A percentile compares a stretch with the other conserved stretches of the same genome.
phyloP scores from a whole-genome alignment of 2,113 vertebrate genomes.

The Lathamus discolor region DNA sequence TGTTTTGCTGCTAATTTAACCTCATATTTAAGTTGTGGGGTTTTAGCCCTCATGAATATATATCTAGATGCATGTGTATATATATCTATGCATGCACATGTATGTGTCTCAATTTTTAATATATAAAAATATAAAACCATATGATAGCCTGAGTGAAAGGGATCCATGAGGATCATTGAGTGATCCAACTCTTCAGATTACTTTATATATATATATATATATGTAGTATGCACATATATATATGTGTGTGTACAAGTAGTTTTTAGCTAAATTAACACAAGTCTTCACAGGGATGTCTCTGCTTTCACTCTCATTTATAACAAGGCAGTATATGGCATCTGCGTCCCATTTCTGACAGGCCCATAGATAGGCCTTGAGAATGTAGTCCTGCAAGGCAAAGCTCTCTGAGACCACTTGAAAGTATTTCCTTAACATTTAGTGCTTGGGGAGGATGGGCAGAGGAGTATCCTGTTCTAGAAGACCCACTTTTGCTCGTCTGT shows the following conservation, averaged over 20 bases:
- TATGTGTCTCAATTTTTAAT: not conserved
- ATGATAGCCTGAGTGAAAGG: not conserved
- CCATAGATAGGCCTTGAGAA: not conserved
- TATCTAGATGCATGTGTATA: not conserved
- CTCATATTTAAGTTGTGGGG: not conserved
- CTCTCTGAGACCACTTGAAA: not conserved
- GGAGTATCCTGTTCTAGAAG: not conserved
- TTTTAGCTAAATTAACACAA: not conserved
- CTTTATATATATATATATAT: not conserved
- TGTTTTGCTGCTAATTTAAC: not conserved
- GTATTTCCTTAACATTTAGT: not conserved
- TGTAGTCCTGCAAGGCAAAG: not conserved
- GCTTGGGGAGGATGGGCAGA: not conserved
- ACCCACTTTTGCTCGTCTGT: not conserved
- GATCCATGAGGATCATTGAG: accelerated
- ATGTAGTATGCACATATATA: too few relatives aligned
- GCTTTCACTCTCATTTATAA: not conserved
- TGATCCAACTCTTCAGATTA: not conserved
- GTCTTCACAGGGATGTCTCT: not conserved
- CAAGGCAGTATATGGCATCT: not conserved
- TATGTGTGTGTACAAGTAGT: not conserved
- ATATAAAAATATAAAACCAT: not conserved
- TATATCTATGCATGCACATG: not conserved
- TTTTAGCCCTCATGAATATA: not conserved
- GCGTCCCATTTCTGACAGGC: not conserved